Percentiles rank a stretch among this genome's conserved stretches.
Conservation (phyloP, 1,140 invertebrate genomes). For the Thaumatotibia leucotreta region DNA sequence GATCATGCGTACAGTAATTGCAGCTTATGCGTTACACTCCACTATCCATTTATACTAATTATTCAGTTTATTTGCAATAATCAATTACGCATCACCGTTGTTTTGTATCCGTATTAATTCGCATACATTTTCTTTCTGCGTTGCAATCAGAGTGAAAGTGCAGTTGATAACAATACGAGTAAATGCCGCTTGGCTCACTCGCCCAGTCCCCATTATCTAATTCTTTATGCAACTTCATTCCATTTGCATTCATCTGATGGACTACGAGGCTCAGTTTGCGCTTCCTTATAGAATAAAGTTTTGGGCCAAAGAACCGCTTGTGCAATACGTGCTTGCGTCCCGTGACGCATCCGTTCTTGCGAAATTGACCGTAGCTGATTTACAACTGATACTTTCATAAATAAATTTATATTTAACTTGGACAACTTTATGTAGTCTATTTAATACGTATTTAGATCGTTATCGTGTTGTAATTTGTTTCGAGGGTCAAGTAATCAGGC, state of each 20-base stretch:
- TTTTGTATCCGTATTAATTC: background rate
- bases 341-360: slow-evolving; percentile 53
- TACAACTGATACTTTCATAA: background rate
- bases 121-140: background rate
- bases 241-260: slow-evolving; percentile 47
- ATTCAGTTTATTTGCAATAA: slow-evolving; percentile 10
- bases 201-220: slow-evolving; percentile 48
- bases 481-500: slow-evolving; percentile 10
- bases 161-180: slow-evolving; percentile 20
- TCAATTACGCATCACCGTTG: background rate
- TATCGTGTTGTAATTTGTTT: background rate
- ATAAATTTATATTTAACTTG: background rate
- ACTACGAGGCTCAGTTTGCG: slow-evolving; percentile 37
- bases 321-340: slow-evolving; percentile 51
- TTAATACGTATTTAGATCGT: background rate
- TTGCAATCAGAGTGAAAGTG: slow-evolving; percentile 25
- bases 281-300: slow-evolving; percentile 37
- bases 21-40: slow-evolving; percentile 37
- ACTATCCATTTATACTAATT: slow-evolving; percentile 9
- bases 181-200: slow-evolving; percentile 18
- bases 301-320: slow-evolving; percentile 34
- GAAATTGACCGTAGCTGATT: slow-evolving; percentile 21
- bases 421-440: background rate
- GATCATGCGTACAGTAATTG: slow-evolving; percentile 66
- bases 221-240: slow-evolving; percentile 51